Conservation (phyloP, 92 coral and sea anemone genomes). For the Chrysogorgia sp. region DNA sequence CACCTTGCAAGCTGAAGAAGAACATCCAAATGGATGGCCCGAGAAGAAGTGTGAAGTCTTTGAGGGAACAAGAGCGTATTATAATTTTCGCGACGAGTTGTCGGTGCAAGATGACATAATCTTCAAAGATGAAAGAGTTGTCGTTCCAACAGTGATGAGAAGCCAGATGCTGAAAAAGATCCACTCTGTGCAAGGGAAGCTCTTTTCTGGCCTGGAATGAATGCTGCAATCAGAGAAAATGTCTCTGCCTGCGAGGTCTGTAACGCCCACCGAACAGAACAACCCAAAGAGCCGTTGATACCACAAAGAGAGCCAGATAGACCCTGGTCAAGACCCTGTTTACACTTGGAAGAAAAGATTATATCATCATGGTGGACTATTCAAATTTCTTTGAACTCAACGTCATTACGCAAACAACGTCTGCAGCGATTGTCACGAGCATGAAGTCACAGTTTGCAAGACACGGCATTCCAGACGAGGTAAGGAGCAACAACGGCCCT, state of each 20-base stretch:
- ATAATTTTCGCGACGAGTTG: conserved; percentile 45
- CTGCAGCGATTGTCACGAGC: conserved; percentile 16
- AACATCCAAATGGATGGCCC: conserved; percentile 19
- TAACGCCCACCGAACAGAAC: conserved; percentile 40
- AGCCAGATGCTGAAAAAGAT: conserved; percentile 21
- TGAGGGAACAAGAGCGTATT: conserved; percentile 20
- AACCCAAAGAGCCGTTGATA: conserved; percentile 42
- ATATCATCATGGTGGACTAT: conserved; percentile 25
- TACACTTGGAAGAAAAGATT: neutral
- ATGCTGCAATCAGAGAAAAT: conserved; percentile 13
- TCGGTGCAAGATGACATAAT: conserved; percentile 29
- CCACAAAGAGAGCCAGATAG: conserved; percentile 40
- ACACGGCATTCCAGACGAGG: conserved; percentile 57
- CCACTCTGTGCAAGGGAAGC: conserved; percentile 29
- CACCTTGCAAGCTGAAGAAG: conserved; percentile 14
- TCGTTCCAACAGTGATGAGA: conserved; percentile 8
- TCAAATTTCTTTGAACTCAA: no score
- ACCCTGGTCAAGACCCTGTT: conserved; percentile 20
- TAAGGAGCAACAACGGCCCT: no score
- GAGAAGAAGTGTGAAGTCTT: conserved; percentile 26
- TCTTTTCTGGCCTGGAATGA: conserved; percentile 31
- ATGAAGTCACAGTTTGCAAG: conserved; percentile 54
- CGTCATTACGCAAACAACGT: no score
- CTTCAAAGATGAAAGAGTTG: conserved; percentile 13
- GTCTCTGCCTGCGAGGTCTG: conserved; percentile 42